phyloP scores from a whole-genome alignment of 2,797 vertebrate genomes.

The Anas flavirostris region DNA sequence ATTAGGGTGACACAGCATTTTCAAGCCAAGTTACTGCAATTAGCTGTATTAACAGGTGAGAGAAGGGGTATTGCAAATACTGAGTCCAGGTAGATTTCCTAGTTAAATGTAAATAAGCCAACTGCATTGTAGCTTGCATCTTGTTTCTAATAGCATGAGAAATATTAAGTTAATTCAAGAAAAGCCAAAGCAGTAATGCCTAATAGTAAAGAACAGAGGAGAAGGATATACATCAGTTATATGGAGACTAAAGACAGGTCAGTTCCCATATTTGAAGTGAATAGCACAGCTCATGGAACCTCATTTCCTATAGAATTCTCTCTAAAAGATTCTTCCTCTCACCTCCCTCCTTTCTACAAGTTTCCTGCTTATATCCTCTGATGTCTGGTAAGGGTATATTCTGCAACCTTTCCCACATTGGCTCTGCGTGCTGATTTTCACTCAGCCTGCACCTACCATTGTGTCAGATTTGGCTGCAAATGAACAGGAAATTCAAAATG shows the following conservation, averaged over 20 bases:
- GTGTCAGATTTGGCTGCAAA: not conserved
- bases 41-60: not conserved
- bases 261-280: not conserved
- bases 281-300: not conserved
- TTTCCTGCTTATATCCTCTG: not conserved
- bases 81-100: not conserved
- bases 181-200: not conserved
- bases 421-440: not conserved
- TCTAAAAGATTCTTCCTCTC: not conserved
- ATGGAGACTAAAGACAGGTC: not conserved
- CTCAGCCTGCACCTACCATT: not conserved
- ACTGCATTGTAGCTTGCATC: not conserved
- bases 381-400: not conserved
- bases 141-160: rapidly evolving
- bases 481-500: not conserved
- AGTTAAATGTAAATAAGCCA: not conserved
- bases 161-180: not conserved
- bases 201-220: not conserved
- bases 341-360: not conserved
- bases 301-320: not conserved
- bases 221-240: not conserved
- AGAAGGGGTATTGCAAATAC: not conserved
- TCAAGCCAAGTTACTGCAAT: not conserved
- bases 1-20: not conserved
- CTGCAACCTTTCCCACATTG: not conserved